Base-by-base conservation (phyloP, 1,140 invertebrate species). In the Panonychus citri region DNA sequence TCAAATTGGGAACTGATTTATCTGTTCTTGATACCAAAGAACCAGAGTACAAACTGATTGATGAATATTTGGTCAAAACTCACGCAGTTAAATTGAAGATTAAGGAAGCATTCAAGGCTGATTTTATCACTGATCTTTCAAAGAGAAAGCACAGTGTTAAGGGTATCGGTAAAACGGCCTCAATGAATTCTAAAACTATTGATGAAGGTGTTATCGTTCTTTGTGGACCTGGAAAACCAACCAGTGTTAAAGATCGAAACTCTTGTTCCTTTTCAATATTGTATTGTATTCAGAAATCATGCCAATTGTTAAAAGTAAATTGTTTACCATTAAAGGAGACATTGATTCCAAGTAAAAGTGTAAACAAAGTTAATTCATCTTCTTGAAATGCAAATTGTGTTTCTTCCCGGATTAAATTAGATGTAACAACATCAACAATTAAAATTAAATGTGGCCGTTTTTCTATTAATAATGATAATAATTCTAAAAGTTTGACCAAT, bases 1-100 rank as follows among this genome's bases (percentile, higher is more conserved):
- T 81, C n/a, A 83, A 88, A 67, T 71, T 97, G 2, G 86, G 91
- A 40, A 78, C 85, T 0, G 75, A 83, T 3, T 81, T 98, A 57
- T 73, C 78, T 28, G 75, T 81, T 2, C 21, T 96, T 15, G 76
- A 81, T n/a, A 76, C 74, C 28, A 69, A 72, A 1, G 75, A 71
- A 30, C 77, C 83, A 8, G 85, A 93, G 64, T 95, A 78, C 67
- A 68, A 77, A 37, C 67, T 84, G 42, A 77, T 94, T 37, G 58
- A 78, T 46, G 73, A 79, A 54, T 94, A 93, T 66, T 73, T 88
- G 0, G 72, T 74, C 49, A 91, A 46, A 46, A 19, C 17, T 46
- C 42, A 24, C 17, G 17, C 42, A 5, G 5, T 5, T 34, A 34
- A 82, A 1, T 90, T 83, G 64, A 80, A 79, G 66, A 75, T 89